Conservation (phyloP, 2,797 vertebrate species). For the Clamator glandarius region DNA sequence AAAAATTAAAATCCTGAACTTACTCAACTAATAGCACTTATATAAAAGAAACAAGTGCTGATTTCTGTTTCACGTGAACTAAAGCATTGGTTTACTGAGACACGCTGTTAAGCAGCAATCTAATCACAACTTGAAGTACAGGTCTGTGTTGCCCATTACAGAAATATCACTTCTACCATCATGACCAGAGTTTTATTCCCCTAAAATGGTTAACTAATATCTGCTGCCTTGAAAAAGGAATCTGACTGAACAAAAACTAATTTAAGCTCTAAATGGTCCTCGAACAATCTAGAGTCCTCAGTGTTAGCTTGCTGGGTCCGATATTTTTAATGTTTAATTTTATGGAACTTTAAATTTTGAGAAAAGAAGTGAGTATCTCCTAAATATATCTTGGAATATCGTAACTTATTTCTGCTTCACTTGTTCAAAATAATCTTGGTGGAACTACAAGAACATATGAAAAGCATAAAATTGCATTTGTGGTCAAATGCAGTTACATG, state of each 20-base stretch:
- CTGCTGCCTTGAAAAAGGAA: neutral
- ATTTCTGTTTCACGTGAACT: neutral
- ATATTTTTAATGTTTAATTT: neutral
- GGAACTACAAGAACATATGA: neutral
- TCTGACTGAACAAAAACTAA: neutral
- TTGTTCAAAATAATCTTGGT: neutral
- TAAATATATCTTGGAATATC: neutral
- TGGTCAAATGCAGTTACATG: neutral
- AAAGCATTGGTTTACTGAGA: neutral
- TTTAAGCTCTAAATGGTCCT: neutral
- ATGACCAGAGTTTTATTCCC: neutral
- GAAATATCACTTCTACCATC: neutral
- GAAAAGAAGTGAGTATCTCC: neutral
- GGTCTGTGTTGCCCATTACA: neutral
- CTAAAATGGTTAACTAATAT: neutral
- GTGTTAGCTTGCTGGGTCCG: neutral
- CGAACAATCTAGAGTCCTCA: neutral
- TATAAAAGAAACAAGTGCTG: neutral
- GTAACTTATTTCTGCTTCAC: neutral
- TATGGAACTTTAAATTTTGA: neutral
- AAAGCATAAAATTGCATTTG: neutral
- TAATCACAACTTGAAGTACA: neutral
- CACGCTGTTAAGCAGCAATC: neutral
- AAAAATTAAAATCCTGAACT: neutral
- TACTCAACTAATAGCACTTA: neutral